Conservation (phyloP, 2,888 invertebrate species). For the Sussaba pulchella region DNA sequence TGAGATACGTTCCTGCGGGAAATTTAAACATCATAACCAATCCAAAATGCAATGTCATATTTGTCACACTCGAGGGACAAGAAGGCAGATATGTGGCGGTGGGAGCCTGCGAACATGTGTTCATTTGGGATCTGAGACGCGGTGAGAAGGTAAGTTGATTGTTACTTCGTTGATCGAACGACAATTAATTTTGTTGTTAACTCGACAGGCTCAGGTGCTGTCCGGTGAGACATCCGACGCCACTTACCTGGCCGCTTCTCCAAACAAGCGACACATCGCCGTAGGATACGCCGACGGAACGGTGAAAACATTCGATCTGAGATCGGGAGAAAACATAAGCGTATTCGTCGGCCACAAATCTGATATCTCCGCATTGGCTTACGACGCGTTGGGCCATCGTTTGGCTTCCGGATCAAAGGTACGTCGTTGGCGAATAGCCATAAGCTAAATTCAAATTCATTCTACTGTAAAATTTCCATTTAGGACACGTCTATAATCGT, state of each 20-base stretch:
- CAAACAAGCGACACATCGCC: conserved; percentile 92
- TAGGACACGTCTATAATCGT: conserved; percentile 97
- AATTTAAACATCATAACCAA: conserved; percentile 95
- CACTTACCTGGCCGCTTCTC: conserved; percentile 90
- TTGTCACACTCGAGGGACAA: conserved; percentile 91
- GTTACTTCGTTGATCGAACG: background rate
- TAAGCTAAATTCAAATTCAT: background rate
- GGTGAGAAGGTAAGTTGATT: conserved; percentile 89
- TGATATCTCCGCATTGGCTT: conserved; percentile 92
- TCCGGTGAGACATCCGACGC: conserved; percentile 93
- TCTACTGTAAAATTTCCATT: conserved; percentile 72
- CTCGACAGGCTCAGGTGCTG: conserved; percentile 89
- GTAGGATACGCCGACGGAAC: conserved; percentile 97
- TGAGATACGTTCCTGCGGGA: conserved; percentile 93
- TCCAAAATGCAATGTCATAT: conserved; percentile 91
- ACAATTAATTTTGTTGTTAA: conserved; percentile 67
- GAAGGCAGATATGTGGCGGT: conserved; percentile 94
- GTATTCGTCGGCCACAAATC: conserved; percentile 94
- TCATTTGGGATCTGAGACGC: conserved; percentile 96
- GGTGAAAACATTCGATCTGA: conserved; percentile 93
- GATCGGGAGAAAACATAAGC: conserved; percentile 89
- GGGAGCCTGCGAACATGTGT: conserved; percentile 97
- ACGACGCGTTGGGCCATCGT: conserved; percentile 93
- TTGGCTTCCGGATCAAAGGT: conserved; percentile 96
- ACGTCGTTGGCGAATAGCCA: conserved; percentile 33